Conservation (phyloP, 2,113 vertebrate species). For the Cryptomyrus ogoouensis region DNA sequence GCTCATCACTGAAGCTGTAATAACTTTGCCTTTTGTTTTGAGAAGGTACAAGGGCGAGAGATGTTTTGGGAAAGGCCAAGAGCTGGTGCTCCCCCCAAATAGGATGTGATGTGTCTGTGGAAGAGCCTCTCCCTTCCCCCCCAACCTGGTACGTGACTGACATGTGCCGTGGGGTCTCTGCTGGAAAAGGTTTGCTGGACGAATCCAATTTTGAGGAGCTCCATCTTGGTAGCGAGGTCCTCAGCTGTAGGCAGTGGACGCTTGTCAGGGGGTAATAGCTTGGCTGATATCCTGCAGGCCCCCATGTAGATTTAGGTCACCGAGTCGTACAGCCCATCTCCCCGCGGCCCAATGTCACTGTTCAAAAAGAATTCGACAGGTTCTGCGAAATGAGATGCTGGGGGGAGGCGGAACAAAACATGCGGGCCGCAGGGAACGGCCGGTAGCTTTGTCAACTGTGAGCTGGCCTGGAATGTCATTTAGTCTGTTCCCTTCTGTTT, state of each 20-base stretch:
- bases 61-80: slow-evolving; percentile 2
- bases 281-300: not conserved
- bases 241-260: not conserved
- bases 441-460: not conserved
- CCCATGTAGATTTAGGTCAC: slow-evolving; percentile 15
- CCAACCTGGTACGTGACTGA: not conserved
- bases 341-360: not conserved
- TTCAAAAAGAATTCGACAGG: slow-evolving; percentile 5
- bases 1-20: not conserved
- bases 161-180: slow-evolving; percentile 11
- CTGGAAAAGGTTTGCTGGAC: not conserved
- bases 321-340: not conserved
- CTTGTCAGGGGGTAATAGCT: slow-evolving; percentile 6
- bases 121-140: not conserved
- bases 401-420: not conserved
- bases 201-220: not conserved
- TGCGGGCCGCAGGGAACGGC: not conserved
- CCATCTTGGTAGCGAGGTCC: not conserved
- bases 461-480: not conserved
- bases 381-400: not conserved
- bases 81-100: not conserved
- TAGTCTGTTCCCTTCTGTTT: not conserved
- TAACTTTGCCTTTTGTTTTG: not conserved
- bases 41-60: not conserved
- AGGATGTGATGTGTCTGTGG: not conserved